Percentiles rank a stretch among this genome's conserved stretches.
phyloP scores from a whole-genome alignment of 2,113 vertebrate species.

The Prolemur simus region DNA sequence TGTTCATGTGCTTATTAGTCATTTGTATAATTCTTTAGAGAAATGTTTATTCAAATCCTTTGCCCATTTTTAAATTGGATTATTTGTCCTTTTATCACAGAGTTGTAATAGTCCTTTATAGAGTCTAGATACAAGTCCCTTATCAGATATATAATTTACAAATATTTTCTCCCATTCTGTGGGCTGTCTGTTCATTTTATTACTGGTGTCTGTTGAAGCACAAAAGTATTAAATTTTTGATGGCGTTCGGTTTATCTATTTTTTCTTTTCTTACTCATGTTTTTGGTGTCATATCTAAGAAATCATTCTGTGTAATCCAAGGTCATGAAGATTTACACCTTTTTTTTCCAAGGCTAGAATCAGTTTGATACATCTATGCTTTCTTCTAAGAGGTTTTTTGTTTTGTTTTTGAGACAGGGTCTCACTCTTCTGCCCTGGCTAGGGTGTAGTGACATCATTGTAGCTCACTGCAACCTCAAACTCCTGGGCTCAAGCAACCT shows the following conservation, averaged over 20 bases:
- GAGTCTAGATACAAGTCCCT: neutral
- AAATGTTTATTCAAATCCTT: neutral
- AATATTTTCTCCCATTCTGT: neutral
- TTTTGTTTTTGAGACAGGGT: too few species aligned
- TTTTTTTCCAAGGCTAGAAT: neutral
- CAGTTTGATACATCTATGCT: neutral
- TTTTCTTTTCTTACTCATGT: slow-evolving; percentile 11
- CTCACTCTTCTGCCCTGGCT: too few species aligned
- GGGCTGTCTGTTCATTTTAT: slow-evolving; percentile 1
- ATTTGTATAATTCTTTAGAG: neutral
- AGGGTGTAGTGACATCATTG: too few species aligned
- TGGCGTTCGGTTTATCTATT: neutral
- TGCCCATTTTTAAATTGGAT: neutral
- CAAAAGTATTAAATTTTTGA: slow-evolving; percentile 25
- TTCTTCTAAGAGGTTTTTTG: neutral
- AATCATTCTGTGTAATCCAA: neutral
- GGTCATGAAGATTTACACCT: neutral
- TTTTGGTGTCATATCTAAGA: neutral
- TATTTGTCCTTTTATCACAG: neutral
- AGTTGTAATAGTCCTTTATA: neutral
- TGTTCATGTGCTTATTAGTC: neutral
- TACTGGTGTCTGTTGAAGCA: neutral
- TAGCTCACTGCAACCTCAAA: too few species aligned
- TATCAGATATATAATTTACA: neutral
- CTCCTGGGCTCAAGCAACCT: too few species aligned